These are phyloP conservation scores for Drosophila tropicalis DNA, from an alignment of 1,140 invertebrate genomes.

Conservation along the genomic window DNA sequence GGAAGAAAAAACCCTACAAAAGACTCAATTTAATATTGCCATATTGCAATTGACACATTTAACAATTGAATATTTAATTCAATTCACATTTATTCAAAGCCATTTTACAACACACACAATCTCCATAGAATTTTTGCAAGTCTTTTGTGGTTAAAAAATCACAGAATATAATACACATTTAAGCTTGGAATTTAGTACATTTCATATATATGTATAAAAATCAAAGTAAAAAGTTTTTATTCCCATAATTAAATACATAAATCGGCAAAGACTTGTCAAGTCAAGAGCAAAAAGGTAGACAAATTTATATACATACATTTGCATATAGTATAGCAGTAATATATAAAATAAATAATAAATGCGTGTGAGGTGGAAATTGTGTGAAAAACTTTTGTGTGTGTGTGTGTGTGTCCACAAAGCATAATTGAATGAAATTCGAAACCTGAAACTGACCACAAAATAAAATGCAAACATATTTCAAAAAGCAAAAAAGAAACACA, in stretches of 20 bases:
- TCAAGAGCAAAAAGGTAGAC: not conserved
- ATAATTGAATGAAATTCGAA: conserved; percentile 15
- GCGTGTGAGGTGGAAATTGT: conserved; percentile 11
- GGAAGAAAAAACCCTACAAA: conserved; percentile 3
- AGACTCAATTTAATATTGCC: conserved; percentile 18
- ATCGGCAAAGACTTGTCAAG: conserved; percentile 23
- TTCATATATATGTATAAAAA: not conserved
- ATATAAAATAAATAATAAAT: conserved; percentile 22
- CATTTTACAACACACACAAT: not conserved
- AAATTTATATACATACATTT: not conserved
- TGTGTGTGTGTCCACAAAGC: conserved; percentile 11
- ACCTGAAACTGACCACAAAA: conserved; percentile 14
- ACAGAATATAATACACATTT: not conserved
- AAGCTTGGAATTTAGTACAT: not conserved
- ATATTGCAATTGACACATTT: conserved; percentile 18
- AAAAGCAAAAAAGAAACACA: not conserved
- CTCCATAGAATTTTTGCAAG: conserved; percentile 2
- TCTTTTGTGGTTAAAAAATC: conserved; percentile 4
- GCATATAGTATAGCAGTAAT: not conserved
- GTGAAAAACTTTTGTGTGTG: conserved; percentile 21
- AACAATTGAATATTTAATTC: conserved; percentile 27
- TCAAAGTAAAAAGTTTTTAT: not conserved
- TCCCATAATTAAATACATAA: conserved; percentile 45
- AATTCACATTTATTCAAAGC: conserved; percentile 8
- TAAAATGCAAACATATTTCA: conserved; percentile 16